Evolutionary conservation across 2,888 invertebrate species (phyloP), one percentile per base, ranked within the genome.

Genomic region (Netelia virgata): DNA sequence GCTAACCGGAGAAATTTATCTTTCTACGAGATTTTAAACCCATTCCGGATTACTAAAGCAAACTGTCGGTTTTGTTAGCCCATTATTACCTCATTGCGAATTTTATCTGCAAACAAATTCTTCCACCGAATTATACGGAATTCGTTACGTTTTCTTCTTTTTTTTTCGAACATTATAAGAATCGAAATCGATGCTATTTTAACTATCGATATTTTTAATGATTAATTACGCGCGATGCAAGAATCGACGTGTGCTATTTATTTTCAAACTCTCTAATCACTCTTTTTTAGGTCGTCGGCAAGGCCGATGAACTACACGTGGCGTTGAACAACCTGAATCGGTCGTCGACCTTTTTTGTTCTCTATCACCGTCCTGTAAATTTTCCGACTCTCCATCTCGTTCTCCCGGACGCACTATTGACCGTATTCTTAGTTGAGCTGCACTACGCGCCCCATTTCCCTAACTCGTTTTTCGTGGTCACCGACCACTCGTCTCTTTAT

Each of bases 1-100:
- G 91, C 87, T 91, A 92, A 92, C 88, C 88, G 87, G 92, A 90
- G 92, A 92, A 92, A 92, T 89, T 78, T 23, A 18, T 87, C 84
- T 87, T 86, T 50, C 10, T 53, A 41, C n/a, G 66, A 63, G 57
- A 59, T 20, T 20, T 20, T 64, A 23, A 43, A 50, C 28, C 74
- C 53, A 64, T 20, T 68, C 74, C 36, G 16, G 70, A 68, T 70
- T 53, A 75, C 59, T 78, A 59, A 53, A 78, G 53, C 70, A 57
- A 63, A 70, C 68, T 28, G 53, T 72, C 66, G 14, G 20, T 59
- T 75, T 69, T 41, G 63, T 84, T 64, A 28, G 18, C 28, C 47
- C 9, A 78, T 82, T 78, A 77, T 73, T 84, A 63, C 11, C 68
- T 63, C 23, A 20, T 53, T 63, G 76, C 36, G 11, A 76, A 76